Evolutionary conservation across 1,140 invertebrate species (phyloP).

Genomic region (Cepaea nemoralis): DNA sequence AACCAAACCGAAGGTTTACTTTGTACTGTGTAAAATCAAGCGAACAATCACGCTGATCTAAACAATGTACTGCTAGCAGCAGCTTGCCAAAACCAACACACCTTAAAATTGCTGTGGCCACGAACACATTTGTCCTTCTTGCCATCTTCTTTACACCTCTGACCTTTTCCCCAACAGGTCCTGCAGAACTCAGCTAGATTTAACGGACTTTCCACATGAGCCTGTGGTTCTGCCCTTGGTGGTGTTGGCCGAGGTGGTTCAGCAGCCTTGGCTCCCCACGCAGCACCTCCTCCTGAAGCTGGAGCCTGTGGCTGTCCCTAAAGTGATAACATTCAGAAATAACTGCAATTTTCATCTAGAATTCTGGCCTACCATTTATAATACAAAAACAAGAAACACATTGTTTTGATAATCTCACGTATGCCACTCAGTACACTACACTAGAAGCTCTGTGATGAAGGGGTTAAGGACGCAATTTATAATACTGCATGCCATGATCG

Average conservation of each 20-base stretch:
- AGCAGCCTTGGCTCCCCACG: neutral
- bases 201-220: conserved; percentile 31
- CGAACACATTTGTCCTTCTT: conserved; percentile 58
- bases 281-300: neutral
- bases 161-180: conserved; percentile 60
- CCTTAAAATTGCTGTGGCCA: conserved; percentile 57
- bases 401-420: too few species aligned
- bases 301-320: neutral
- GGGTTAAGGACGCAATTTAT: too few species aligned
- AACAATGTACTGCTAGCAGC: too few species aligned
- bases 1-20: too few species aligned
- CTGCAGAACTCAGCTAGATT: conserved; percentile 53
- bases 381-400: too few species aligned
- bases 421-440: too few species aligned
- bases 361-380: too few species aligned
- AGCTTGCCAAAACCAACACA: conserved; percentile 1
- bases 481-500: too few species aligned
- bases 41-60: too few species aligned
- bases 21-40: too few species aligned
- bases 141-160: conserved; percentile 54
- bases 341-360: too few species aligned
- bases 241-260: neutral
- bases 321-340: neutral
- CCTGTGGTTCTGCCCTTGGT: neutral
- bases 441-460: too few species aligned